These are phyloP conservation scores for Teinopalpus imperialis DNA, from an alignment of 2,888 invertebrate genomes.

Conservation along the genomic window DNA sequence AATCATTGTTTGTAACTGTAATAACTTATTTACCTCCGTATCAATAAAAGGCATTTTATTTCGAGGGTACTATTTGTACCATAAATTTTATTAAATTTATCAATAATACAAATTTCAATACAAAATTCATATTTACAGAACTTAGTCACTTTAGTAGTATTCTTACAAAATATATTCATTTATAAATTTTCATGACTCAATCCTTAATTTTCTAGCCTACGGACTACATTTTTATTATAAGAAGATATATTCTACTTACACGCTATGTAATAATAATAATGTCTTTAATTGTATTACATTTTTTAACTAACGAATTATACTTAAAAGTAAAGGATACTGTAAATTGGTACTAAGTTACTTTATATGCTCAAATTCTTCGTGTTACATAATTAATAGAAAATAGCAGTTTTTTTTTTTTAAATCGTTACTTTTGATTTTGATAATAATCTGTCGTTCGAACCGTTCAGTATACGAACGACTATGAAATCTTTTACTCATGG, in stretches of 20 bases:
- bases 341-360: no score
- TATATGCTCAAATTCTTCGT: no score
- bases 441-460: no score
- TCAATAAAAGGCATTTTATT: constrained; percentile 2
- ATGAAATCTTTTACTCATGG: no score
- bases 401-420: no score
- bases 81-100: constrained; percentile 7
- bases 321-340: no score
- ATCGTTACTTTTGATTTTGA: no score
- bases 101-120: constrained; percentile 19
- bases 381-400: no score
- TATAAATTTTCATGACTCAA: constrained; percentile 18
- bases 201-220: constrained; percentile 19
- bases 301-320: no score
- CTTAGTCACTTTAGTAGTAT: background rate
- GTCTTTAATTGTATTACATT: constrained; percentile 11
- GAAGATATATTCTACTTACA: constrained; percentile 13
- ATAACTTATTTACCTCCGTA: no score
- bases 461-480: no score
- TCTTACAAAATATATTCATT: constrained; percentile 12
- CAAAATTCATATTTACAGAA: constrained; percentile 25
- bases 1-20: no score
- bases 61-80: constrained; percentile 7
- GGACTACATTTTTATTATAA: constrained; percentile 11
- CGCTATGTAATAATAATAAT: constrained; percentile 18